Evolutionary conservation across 2,888 invertebrate genomes (phyloP), one percentile per base, ranked within the genome.

Genomic region (Corbicula japonica): DNA sequence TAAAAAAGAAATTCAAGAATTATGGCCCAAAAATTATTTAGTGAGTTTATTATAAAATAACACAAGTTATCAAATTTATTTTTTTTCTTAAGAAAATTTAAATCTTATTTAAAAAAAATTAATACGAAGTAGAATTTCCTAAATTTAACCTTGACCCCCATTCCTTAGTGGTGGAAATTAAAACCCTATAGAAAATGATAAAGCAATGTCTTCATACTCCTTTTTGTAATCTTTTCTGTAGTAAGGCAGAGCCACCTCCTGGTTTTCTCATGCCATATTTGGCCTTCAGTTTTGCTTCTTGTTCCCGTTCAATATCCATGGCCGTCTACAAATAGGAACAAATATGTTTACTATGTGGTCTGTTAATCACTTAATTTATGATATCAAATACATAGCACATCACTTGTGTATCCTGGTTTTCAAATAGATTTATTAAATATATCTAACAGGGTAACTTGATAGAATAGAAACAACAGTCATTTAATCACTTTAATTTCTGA

Each of bases 191-290:
- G 44, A 28, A 28, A 28, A 18, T 28, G 6, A 46, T 38, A 48
- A 26, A 28, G n/a, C n/a, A n/a, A n/a, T n/a, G n/a, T n/a, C n/a
- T 15, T 94, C 95, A 95, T 94, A 97, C 97, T 93, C 98, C 98
- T 95, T 98, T 98, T 95, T 98, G 98, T 87, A 99, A 95, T 91
- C 98, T 95, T 92, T 98, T 99, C 93, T 98, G 98, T 84, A 99
- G 94, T 92, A 99, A 97, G 30, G 97, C 97, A 2, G 98, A 98
- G 2, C 96, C 95, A 62, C 94, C 94, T 26, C 95, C 95, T 35
- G 86, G 88, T 56, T 95, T 91, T 89, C 95, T 95, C 56, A 93
- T 61, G 93, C 95, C 95, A 94, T 97, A 98, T 94, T 98, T 98
- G 0, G 97, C 97, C 94, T 97, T 97, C 30, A 99, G 94, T 93